Evolutionary conservation across 2,113 vertebrate species (phyloP).

Genomic region (Tupaia chinensis): DNA sequence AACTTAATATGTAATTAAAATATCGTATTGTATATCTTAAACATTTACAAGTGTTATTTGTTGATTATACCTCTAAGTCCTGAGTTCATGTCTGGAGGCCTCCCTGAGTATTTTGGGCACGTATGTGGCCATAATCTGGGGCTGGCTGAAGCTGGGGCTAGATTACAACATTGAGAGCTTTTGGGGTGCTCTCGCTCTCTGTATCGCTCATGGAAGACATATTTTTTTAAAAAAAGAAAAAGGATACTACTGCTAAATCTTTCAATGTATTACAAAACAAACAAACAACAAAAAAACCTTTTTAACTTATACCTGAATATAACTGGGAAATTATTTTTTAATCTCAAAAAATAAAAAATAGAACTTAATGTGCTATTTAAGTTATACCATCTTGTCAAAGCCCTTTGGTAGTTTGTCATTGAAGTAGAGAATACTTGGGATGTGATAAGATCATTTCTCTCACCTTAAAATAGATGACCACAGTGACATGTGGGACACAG

Average conservation of each 20-base stretch:
- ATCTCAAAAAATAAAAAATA: neutral
- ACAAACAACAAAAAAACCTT: too few relatives aligned
- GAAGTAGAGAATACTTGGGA: conserved; percentile 33
- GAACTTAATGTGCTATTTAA: neutral
- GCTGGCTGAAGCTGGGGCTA: too few relatives aligned
- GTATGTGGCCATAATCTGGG: too few relatives aligned
- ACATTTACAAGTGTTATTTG: neutral
- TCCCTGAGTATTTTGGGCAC: too few relatives aligned
- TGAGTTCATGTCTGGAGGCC: too few relatives aligned
- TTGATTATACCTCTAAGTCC: neutral
- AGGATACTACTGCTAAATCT: too few relatives aligned
- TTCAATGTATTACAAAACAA: too few relatives aligned
- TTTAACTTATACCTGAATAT: neutral
- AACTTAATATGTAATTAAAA: neutral
- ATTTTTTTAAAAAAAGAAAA: too few relatives aligned
- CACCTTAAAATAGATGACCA: neutral
- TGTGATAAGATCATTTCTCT: neutral
- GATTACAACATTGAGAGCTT: too few relatives aligned
- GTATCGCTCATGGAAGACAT: too few relatives aligned
- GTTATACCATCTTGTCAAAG: neutral
- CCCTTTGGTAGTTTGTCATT: neutral
- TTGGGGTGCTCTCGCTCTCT: too few relatives aligned
- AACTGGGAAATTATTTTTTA: neutral
- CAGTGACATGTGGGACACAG: neutral
- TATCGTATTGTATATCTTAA: neutral